Evolutionary conservation across 2,888 invertebrate species (phyloP).

Genomic region (Tiliacea aurago): DNA sequence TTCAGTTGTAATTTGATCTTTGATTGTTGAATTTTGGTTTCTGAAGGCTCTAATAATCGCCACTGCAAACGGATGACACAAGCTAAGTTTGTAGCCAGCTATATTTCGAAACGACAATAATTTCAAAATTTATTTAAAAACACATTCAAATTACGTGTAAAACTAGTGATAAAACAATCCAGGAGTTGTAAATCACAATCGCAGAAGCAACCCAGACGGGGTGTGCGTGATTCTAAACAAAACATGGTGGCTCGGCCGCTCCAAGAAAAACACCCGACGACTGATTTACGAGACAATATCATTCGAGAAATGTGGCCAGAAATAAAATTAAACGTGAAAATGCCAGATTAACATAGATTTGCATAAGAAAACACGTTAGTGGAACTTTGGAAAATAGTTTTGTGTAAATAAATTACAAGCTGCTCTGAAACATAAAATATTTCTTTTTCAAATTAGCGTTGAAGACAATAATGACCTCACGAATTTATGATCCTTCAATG

Average conservation of each 20-base stretch:
- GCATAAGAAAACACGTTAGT: conserved; percentile 71
- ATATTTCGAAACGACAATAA: conserved; percentile 45
- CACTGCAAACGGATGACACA: neutral
- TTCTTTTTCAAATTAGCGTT: conserved; percentile 42
- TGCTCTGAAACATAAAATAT: conserved; percentile 41
- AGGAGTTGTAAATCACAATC: conserved; percentile 85
- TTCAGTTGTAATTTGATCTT: neutral
- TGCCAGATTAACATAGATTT: conserved; percentile 83
- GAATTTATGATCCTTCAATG: conserved; percentile 17
- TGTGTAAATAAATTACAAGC: conserved; percentile 59
- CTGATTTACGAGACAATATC: conserved; percentile 90
- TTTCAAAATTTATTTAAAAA: conserved; percentile 60
- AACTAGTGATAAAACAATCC: conserved; percentile 79
- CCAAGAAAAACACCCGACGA: conserved; percentile 89
- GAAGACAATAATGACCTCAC: conserved; percentile 37
- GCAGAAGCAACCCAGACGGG: conserved; percentile 81
- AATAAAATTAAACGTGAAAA: conserved; percentile 87
- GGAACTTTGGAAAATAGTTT: conserved; percentile 64
- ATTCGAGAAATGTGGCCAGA: conserved; percentile 87
- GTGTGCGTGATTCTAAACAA: conserved; percentile 90
- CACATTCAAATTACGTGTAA: conserved; percentile 72
- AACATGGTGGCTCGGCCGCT: conserved; percentile 83
- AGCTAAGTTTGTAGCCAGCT: conserved; percentile 12
- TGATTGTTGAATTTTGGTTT: neutral
- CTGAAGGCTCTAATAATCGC: neutral